These are phyloP conservation scores for Piprites chloris DNA, from an alignment of 2,113 vertebrate species.

Conservation along the genomic window DNA sequence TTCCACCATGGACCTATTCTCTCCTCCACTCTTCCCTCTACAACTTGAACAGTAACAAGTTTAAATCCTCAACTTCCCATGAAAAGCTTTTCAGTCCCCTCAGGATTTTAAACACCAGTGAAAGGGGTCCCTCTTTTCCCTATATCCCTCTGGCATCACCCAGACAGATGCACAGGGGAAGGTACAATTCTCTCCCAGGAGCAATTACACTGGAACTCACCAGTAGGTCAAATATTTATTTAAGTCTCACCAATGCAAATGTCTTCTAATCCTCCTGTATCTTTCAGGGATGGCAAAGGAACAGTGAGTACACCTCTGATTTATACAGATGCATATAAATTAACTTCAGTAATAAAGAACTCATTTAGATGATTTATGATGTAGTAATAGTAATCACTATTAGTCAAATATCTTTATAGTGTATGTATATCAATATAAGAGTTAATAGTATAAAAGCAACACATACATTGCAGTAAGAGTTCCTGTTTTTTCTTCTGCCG, in stretches of 20 bases:
- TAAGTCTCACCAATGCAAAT: slow-evolving; percentile 37
- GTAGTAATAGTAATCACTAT: background rate
- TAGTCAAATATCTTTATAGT: background rate
- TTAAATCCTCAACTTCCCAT: background rate
- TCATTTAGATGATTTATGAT: background rate
- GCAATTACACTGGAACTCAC: background rate
- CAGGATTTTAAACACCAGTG: background rate
- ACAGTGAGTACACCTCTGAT: background rate
- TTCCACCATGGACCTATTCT: background rate
- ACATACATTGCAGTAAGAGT: background rate
- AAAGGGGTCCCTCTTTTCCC: background rate
- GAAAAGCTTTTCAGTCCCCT: background rate
- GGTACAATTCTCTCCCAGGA: background rate
- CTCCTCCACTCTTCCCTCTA: background rate
- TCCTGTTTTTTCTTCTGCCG: background rate
- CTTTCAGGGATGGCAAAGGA: background rate
- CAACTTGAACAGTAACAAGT: background rate
- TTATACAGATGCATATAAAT: background rate
- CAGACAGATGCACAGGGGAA: background rate
- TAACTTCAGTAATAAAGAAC: background rate
- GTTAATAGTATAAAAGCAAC: background rate
- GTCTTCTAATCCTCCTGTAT: slow-evolving; percentile 27
- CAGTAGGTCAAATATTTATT: slow-evolving; percentile 43
- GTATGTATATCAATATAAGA: background rate
- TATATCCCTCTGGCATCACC: background rate